Base-by-base conservation (phyloP, 2,113 vertebrate genomes). In the Parotia lawesii region DNA sequence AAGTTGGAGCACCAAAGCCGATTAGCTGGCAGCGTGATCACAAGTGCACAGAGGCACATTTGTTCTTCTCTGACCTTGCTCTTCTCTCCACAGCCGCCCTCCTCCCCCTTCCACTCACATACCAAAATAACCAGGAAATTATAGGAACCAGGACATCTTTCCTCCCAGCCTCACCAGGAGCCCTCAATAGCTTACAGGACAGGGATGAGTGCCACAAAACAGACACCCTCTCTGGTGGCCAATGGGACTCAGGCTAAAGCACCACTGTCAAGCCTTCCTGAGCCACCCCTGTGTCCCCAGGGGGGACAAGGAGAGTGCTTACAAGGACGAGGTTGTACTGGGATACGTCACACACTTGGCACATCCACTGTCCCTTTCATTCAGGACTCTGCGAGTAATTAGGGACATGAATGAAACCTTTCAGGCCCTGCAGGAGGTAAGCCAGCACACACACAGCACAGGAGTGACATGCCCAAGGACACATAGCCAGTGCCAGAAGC, bases 11-110 rank as follows among this genome's bases (percentile, higher is more conserved):
- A 75, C 35, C 51, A 3, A 44, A 69, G 42, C 57, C 22, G 28
- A 74, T 96, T 53, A 93, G 88, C 81, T 91, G 86, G 76, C 54
- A 50, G 91, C 9, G 4, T 2, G 16, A 84, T 85, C 91, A 38
- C 84, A 74, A 95, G 83, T 25, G 60, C 83, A 96, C 94, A 96
- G 94, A 97, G 89, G 87, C 88, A 93, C 66, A 27, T 91, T 96
- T 97, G 94, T 96, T 96, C 95, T 94, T 76, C 91, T 65, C 81
- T 95, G 96, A 97, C 96, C 95, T 96, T 95, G 95, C 96, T 90
- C 88, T 78, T 94, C 91, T 90, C 93, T 94, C 88, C 85, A 94
- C 85, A 90, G 80, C 80, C 42, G 0, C 61, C 73, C 80, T 91
- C 95, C 93, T 96, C 91, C 96, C 91, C 48, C 81, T 92, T 92